Evolutionary conservation across 2,113 vertebrate species (phyloP), one percentile per base, ranked within the genome.

Genomic region (Anser cygnoides): DNA sequence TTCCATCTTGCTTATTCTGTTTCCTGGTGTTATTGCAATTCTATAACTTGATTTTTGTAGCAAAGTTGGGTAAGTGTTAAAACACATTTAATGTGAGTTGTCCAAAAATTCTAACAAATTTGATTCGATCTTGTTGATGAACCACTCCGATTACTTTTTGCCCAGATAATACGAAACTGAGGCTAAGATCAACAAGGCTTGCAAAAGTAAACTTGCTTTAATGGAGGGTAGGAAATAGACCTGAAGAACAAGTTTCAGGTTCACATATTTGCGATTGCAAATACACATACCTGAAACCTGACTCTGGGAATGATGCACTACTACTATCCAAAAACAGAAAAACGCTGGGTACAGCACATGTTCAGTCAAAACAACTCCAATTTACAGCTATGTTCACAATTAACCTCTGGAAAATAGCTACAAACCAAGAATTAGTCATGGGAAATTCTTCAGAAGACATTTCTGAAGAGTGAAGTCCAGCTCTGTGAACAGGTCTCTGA

Each of bases 231-330:
- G 84, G 94, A 96, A 94, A 89, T 80, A 80, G 12, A 83, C 92
- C 74, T 58, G 92, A 89, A 85, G 89, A 97, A 91, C 89, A 85
- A 92, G 90, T 87, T 93, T 93, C 21, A 33, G 84, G 78, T 71
- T 87, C 87, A 39, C 84, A 58, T 95, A 89, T 58, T 95, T 97
- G 93, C 81, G 55, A 73, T n/a, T 66, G 50, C 23, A 28, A 55
- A 44, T 41, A 43, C 35, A 62, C 58, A 50, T 90, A 78, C 76
- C 44, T 89, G 87, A 91, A 91, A 92, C 74, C 44, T 83, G 71
- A 77, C 44, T 89, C 92, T 70, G 67, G 43, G 87, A 93, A 75
- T 55, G 84, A 89, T 89, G 71, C 81, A 49, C 19, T 61, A 18
- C n/a, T 43, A 16, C 55, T 59, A 26, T 46, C 90, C 4, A 2